phyloP scores from a whole-genome alignment of 2,888 invertebrate genomes.

The Parnassius orleans region DNA sequence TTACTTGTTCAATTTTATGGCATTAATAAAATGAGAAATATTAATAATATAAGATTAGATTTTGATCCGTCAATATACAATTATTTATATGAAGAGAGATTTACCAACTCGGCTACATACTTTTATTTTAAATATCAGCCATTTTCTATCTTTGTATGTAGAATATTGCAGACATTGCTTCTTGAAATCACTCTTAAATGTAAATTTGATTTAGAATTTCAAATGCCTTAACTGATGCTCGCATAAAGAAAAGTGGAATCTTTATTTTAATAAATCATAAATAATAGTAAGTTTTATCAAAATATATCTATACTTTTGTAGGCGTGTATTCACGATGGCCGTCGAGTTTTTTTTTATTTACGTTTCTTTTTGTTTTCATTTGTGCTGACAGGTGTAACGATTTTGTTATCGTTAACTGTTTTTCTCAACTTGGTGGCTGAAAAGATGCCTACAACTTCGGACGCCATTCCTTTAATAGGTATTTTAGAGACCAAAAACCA shows the following conservation, averaged over 20 bases:
- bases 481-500: slow-evolving; percentile 45
- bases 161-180: slow-evolving; percentile 19
- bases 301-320: too few relatives aligned
- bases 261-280: too few relatives aligned
- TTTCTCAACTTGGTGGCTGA: slow-evolving; percentile 98
- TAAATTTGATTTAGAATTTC: slow-evolving; percentile 26
- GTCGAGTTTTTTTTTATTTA: neutral
- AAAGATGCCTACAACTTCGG: slow-evolving; percentile 95
- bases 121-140: slow-evolving; percentile 13
- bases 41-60: too few relatives aligned
- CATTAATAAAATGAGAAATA: too few relatives aligned
- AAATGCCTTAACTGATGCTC: slow-evolving; percentile 22
- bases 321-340: too few relatives aligned
- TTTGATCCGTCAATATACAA: too few relatives aligned
- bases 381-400: slow-evolving; percentile 93
- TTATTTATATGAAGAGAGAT: neutral
- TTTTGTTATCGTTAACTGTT: slow-evolving; percentile 97
- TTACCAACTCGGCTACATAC: slow-evolving; percentile 3
- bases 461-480: slow-evolving; percentile 92
- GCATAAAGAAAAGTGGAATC: slow-evolving; percentile 10
- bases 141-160: slow-evolving; percentile 16
- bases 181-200: slow-evolving; percentile 22
- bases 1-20: slow-evolving; percentile 31
- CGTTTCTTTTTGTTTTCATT: slow-evolving; percentile 32
- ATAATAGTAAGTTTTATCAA: too few relatives aligned